These are phyloP conservation scores for Progne subis DNA, from an alignment of 2,113 vertebrate genomes.

Conservation along the genomic window DNA sequence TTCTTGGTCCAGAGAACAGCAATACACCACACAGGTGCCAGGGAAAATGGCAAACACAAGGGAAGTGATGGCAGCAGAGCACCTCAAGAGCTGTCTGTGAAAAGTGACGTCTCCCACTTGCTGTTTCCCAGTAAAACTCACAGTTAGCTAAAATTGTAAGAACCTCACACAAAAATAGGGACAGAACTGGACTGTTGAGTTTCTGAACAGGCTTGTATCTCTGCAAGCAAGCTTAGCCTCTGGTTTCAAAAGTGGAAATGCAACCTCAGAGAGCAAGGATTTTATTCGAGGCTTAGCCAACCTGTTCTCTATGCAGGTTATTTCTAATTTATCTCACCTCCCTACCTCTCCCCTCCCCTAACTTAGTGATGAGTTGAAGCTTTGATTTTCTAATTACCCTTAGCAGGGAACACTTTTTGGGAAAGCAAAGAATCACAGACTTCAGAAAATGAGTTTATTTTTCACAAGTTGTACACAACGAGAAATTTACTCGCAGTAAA, in stretches of 20 bases:
- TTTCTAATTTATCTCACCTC: background rate
- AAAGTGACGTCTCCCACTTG: background rate
- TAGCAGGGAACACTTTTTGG: background rate
- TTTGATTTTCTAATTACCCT: background rate
- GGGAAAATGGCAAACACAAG: background rate
- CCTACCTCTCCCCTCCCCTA: accelerated
- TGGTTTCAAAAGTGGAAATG: background rate
- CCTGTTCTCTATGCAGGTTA: background rate
- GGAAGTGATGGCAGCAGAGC: background rate
- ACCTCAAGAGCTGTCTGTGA: background rate
- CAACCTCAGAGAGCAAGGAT: background rate
- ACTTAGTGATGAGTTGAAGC: background rate
- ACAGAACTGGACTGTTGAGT: background rate
- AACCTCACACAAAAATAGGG: background rate
- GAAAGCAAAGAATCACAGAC: background rate
- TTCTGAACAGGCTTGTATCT: background rate
- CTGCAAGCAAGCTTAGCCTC: background rate
- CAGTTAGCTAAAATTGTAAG: background rate
- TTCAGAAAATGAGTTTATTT: background rate
- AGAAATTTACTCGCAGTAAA: background rate
- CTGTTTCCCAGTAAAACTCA: background rate
- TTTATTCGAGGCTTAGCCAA: background rate
- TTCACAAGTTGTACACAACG: background rate
- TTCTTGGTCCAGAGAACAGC: background rate
- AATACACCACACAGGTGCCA: background rate